Percentiles rank a stretch among this genome's conserved stretches.
Conservation (phyloP, 2,888 invertebrate genomes). For the Drosophila setosimentum region DNA sequence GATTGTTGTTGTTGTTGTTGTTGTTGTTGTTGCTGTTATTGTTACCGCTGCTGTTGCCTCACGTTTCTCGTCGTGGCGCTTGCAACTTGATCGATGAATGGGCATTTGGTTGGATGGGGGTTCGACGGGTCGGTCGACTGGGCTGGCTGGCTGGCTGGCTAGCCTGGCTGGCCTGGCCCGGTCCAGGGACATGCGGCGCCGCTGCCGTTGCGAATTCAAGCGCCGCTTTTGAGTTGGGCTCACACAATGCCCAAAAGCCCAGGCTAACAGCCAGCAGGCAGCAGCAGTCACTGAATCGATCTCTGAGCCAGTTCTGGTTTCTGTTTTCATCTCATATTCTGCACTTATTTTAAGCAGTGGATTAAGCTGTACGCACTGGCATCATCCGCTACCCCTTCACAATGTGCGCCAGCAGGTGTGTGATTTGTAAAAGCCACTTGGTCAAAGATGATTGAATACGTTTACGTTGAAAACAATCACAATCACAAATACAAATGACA, state of each 20-base stretch:
- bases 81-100: conserved; percentile 81
- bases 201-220: conserved; percentile 79
- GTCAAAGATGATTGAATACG: not conserved
- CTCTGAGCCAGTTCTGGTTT: conserved; percentile 37
- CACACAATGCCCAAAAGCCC: conserved; percentile 57
- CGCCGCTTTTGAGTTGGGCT: conserved; percentile 77
- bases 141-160: conserved; percentile 4
- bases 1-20: conserved; percentile 48
- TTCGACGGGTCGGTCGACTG: conserved; percentile 11
- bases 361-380: conserved; percentile 43
- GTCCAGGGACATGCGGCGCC: conserved; percentile 65
- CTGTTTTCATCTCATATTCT: conserved; percentile 41
- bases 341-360: conserved; percentile 1
- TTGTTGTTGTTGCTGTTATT: conserved; percentile 3
- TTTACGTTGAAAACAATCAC: not conserved
- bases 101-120: conserved; percentile 51
- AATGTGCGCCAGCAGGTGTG: conserved; percentile 3
- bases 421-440: not conserved
- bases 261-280: not conserved
- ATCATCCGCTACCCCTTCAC: conserved; percentile 38
- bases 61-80: conserved; percentile 78
- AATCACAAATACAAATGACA: not conserved
- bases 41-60: conserved; percentile 48
- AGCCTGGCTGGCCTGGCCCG: conserved; percentile 13
- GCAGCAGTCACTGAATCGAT: conserved; percentile 45